Conservation (phyloP, 92 coral and sea anemone genomes). For the Chrysogorgia sp. region DNA sequence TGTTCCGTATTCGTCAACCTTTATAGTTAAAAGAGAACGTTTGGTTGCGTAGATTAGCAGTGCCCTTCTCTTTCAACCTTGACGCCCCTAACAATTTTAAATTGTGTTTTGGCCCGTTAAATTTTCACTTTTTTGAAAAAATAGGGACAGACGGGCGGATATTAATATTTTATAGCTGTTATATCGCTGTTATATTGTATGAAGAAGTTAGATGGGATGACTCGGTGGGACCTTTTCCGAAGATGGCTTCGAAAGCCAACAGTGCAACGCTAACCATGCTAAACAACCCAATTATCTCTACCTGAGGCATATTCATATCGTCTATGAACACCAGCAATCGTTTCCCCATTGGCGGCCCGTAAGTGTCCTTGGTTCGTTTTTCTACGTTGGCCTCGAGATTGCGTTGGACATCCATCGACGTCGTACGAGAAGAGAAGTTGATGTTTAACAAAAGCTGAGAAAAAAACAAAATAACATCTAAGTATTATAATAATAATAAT, state of each 20-base stretch:
- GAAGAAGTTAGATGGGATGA: no score
- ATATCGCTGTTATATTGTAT: no score
- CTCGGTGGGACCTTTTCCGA: no score
- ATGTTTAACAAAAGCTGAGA: conserved; percentile 83
- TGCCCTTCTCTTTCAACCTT: no score
- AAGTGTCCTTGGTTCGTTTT: conserved; percentile 97
- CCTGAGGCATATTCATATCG: conserved; percentile 99
- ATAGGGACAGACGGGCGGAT: no score
- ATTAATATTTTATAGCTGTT: no score
- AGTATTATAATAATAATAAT: no score
- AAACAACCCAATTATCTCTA: conserved; percentile 20
- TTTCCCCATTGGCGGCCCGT: conserved; percentile 99
- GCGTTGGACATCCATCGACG: conserved; percentile 97
- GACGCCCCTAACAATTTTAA: no score
- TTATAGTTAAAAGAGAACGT: no score
- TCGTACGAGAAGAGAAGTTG: conserved; percentile 98
- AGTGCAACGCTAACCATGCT: neutral
- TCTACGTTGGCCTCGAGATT: conserved; percentile 99
- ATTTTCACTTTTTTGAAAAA: no score
- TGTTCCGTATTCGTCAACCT: conserved; percentile 97
- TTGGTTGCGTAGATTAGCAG: no score
- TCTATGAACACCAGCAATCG: conserved; percentile 96
- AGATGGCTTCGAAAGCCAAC: neutral
- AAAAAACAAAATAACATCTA: neutral
- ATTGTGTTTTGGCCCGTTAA: no score